phyloP scores from a whole-genome alignment of 2,888 invertebrate genomes.

The Schizaphis graminum region DNA sequence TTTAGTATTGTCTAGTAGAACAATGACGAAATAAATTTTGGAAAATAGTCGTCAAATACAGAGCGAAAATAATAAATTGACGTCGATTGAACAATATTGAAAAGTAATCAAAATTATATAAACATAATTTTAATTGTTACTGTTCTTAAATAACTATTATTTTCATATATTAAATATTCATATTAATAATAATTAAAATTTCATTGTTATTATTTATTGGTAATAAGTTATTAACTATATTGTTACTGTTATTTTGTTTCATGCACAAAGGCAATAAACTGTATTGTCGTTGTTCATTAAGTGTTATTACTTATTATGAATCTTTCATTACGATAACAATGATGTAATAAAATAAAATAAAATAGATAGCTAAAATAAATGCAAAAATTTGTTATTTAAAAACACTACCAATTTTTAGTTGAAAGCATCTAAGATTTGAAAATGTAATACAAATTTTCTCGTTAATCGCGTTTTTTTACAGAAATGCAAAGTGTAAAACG shows the following conservation, averaged over 20 bases:
- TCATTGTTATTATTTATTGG: not conserved
- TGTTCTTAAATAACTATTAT: not conserved
- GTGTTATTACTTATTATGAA: not conserved
- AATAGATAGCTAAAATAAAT: not conserved
- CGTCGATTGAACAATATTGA: not conserved
- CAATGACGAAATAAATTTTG: not conserved
- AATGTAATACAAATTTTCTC: not conserved
- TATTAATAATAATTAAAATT: not conserved
- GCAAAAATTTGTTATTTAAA: not conserved
- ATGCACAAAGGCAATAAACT: not conserved
- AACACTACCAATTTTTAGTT: not conserved
- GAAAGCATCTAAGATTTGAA: not conserved
- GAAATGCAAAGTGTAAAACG: not conserved
- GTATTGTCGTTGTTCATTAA: not conserved
- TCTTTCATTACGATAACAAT: not conserved
- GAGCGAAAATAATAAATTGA: not conserved
- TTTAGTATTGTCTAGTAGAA: not conserved
- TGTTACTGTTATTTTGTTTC: not conserved
- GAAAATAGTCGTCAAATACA: not conserved
- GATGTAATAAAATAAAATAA: not conserved
- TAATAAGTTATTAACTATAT: not conserved
- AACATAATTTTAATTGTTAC: not conserved
- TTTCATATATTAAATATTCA: not conserved
- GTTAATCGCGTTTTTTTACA: not conserved
- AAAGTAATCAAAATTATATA: not conserved